phyloP scores from a whole-genome alignment of 92 coral and sea anemone genomes.

The Phenganax stokvisi region DNA sequence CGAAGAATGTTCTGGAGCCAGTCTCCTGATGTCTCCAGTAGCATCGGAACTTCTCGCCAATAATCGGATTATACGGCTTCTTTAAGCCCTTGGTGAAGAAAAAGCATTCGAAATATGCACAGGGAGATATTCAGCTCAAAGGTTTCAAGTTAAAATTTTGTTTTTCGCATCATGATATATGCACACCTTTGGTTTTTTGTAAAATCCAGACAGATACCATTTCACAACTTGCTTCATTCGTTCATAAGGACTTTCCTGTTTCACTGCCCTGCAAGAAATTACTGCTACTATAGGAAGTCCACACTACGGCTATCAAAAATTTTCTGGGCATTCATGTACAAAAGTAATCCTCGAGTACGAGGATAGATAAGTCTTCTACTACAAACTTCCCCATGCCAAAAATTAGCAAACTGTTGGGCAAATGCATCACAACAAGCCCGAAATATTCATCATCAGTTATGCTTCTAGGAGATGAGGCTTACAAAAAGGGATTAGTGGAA shows the following conservation, averaged over 20 bases:
- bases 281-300: background rate
- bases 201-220: conserved; percentile 96
- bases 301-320: background rate
- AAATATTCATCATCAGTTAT: no score
- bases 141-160: background rate
- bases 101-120: background rate
- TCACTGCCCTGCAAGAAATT: conserved; percentile 64
- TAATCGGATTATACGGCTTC: conserved; percentile 97
- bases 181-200: conserved; percentile 95
- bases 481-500: no score
- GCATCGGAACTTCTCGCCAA: conserved; percentile 94
- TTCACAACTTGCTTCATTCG: conserved; percentile 94
- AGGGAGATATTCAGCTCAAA: no score
- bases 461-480: no score
- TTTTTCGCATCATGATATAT: background rate
- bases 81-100: conserved; percentile 65
- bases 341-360: no score
- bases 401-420: no score
- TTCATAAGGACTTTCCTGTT: conserved; percentile 82
- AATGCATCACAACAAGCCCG: no score
- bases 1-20: conserved; percentile 78
- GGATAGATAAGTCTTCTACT: no score
- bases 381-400: no score
- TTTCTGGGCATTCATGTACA: no score
- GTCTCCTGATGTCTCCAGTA: conserved; percentile 78